Conservation (phyloP, 2,797 vertebrate species). For the Scleropages formosus region DNA sequence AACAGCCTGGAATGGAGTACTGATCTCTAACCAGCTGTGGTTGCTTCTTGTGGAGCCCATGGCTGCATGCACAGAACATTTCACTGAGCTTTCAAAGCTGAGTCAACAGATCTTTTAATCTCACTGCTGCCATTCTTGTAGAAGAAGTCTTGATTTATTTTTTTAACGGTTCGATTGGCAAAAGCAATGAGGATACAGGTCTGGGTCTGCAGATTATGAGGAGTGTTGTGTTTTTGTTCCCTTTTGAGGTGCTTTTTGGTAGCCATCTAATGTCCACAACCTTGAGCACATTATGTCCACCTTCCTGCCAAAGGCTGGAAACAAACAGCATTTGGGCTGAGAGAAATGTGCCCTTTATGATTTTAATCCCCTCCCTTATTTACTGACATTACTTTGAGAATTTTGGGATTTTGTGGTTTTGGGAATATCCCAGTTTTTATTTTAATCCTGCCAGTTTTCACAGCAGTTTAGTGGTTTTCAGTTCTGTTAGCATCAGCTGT, state of each 20-base stretch:
- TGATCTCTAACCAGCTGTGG: neutral
- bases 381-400: slow-evolving; percentile 52
- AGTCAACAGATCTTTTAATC: slow-evolving; percentile 26
- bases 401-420: slow-evolving; percentile 2
- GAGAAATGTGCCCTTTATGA: slow-evolving; percentile 50
- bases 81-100: neutral
- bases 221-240: slow-evolving; percentile 23
- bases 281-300: slow-evolving; percentile 23
- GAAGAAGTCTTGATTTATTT: slow-evolving; percentile 34
- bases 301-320: slow-evolving; percentile 25
- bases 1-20: neutral
- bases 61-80: neutral
- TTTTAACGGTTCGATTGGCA: slow-evolving; percentile 30
- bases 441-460: neutral
- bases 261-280: slow-evolving; percentile 41
- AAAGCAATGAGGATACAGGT: slow-evolving; percentile 16
- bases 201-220: slow-evolving; percentile 34
- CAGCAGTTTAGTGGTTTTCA: neutral
- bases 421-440: neutral
- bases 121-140: slow-evolving; percentile 15
- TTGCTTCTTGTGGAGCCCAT: neutral
- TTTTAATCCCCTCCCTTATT: slow-evolving; percentile 56
- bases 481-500: neutral
- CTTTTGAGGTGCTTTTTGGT: slow-evolving; percentile 20
- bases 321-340: slow-evolving; percentile 33